phyloP scores from a whole-genome alignment of 2,888 invertebrate genomes.

The Nyleta sp. region DNA sequence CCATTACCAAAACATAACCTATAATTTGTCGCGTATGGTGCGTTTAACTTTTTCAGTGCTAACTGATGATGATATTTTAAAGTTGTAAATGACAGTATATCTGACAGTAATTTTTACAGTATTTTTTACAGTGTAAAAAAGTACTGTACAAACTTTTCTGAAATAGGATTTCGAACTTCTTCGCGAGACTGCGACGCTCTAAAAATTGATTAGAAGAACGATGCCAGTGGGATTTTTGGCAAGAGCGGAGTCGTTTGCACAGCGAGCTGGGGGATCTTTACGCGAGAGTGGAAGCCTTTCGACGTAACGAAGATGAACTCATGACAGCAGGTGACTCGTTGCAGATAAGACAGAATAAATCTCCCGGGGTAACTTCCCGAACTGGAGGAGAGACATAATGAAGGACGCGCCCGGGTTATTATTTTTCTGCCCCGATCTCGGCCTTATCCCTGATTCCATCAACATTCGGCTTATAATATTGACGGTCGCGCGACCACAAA shows the following conservation, averaged over 20 bases:
- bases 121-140: no score
- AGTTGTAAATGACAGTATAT: no score
- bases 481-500: conserved; percentile 78
- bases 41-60: no score
- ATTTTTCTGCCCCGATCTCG: conserved; percentile 87
- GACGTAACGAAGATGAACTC: conserved; percentile 96
- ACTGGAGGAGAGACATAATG: conserved; percentile 28
- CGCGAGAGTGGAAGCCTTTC: conserved; percentile 88
- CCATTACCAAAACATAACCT: no score
- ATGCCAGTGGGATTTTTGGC: neutral
- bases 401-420: conserved; percentile 88
- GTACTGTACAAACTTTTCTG: no score
- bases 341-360: conserved; percentile 96
- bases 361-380: conserved; percentile 91
- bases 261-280: conserved; percentile 6
- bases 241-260: conserved; percentile 5
- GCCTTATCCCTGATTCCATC: conserved; percentile 93
- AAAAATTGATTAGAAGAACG: conserved; percentile 5
- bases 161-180: no score
- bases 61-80: no score
- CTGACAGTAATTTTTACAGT: no score
- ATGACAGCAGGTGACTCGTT: conserved; percentile 91
- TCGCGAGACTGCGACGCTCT: no score
- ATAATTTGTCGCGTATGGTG: no score
- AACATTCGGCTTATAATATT: conserved; percentile 92